Evolutionary conservation across 2,113 vertebrate species (phyloP), one percentile per base, ranked within the genome.

Genomic region (Choloepus hoffmanni): DNA sequence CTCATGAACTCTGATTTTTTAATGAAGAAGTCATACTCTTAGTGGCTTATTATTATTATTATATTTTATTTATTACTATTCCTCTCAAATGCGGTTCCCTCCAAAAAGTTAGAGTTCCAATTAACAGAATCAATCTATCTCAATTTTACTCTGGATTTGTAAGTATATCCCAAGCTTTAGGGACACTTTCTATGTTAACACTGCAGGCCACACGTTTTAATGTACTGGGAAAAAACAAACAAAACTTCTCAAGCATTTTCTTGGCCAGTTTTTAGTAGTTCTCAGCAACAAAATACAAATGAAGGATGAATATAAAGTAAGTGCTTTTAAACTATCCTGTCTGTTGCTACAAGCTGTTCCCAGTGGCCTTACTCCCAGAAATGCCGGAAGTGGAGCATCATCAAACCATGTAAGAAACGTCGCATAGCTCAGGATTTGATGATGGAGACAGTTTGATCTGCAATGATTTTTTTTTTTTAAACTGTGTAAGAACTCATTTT

Each of bases 141-240:
- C 11, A 87, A 55, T 92, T 89, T 78, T 77, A 15, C 87, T 96
- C 58, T 84, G 26, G 95, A 83, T 97, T 90, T 70, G 7, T 92
- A 72, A 97, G 67, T 96, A 53, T 90, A 43, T 19, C 83, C 58
- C 70, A 95, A 96, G 78, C 60, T 33, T 77, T 70, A 53, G 9
- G 95, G 89, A 92, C 95, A 18, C 45, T 97, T 98, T 96, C 65
- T 83, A 45, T 89, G 70, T 36, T 36, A 36, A 89, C 94, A 33
- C 18, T 93, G 8, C 48, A 88, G 88, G 50, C 97, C 2, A 93
- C 72, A 92, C 72, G 95, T 96, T 97, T 92, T 11, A 85, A 65
- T 26, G 63, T 83, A 85, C 55, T 81, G 87, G 95, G 81, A 6
- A 96, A 96, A 92, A 92, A 58, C 0, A 92, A 92, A 58, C 0